These are phyloP conservation scores for Eristalis tenax DNA, from an alignment of 2,888 invertebrate species.

Conservation along the genomic window DNA sequence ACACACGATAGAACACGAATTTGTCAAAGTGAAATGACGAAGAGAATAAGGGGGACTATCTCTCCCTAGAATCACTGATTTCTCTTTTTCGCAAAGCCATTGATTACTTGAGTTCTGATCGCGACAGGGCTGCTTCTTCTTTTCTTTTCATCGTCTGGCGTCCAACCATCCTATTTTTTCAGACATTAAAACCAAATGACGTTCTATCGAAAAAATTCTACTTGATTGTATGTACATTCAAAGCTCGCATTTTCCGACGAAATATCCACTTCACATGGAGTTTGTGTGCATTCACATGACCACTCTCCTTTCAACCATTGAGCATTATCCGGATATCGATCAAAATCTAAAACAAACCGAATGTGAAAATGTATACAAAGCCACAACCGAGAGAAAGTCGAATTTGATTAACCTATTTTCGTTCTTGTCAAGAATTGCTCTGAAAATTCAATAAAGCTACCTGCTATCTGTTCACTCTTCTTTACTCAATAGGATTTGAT, in stretches of 20 bases:
- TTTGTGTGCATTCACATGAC: neutral
- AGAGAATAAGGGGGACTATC: too few relatives aligned
- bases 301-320: neutral
- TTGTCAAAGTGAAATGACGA: too few relatives aligned
- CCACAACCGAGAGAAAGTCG: conserved; percentile 2
- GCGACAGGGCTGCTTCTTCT: too few relatives aligned
- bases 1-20: too few relatives aligned
- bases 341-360: neutral
- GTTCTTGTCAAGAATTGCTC: neutral
- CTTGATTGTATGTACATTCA: neutral
- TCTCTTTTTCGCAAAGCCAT: too few relatives aligned
- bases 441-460: conserved; percentile 8
- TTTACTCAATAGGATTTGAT: neutral
- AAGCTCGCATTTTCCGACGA: neutral
- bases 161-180: too few relatives aligned
- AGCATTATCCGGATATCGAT: neutral
- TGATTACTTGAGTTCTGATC: too few relatives aligned
- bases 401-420: conserved; percentile 35
- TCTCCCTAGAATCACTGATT: too few relatives aligned
- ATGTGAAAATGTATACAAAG: neutral
- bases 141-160: too few relatives aligned
- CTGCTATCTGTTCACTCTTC: neutral
- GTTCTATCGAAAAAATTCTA: neutral
- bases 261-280: neutral
- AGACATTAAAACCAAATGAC: too few relatives aligned